Percentiles rank a stretch among this genome's conserved stretches.
Conservation (phyloP, 2,113 vertebrate species). For the Columba janthina region DNA sequence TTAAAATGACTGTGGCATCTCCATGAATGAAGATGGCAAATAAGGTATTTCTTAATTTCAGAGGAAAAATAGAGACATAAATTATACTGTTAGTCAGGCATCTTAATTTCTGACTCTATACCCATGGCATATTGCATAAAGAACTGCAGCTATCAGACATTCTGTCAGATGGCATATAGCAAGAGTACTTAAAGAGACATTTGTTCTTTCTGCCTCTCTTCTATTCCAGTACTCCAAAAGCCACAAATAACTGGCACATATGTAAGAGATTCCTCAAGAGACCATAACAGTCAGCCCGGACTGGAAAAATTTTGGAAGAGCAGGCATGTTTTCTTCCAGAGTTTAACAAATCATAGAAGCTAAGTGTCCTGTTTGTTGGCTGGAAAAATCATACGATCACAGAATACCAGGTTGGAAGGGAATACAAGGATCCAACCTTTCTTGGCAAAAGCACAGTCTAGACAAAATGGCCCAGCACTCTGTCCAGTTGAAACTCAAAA, state of each 20-base stretch:
- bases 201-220: not conserved
- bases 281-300: not conserved
- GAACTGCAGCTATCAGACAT: not conserved
- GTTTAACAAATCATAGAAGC: constrained; percentile 11
- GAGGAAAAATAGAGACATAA: not conserved
- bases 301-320: not conserved
- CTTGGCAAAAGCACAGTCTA: not conserved
- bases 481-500: not conserved
- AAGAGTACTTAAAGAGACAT: not conserved
- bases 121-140: not conserved
- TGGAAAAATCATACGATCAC: not conserved
- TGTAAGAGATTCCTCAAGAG: not conserved
- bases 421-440: not conserved
- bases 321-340: constrained; percentile 18
- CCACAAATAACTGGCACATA: not conserved
- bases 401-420: not conserved
- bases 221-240: not conserved
- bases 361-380: not conserved
- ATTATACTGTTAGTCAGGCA: not conserved
- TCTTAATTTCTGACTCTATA: not conserved
- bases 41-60: not conserved
- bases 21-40: not conserved
- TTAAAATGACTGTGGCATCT: not conserved
- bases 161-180: not conserved
- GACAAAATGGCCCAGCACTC: not conserved